A percentile compares a stretch with the other conserved stretches of the same genome.
These are phyloP conservation scores for Struthidea cinerea DNA, from an alignment of 2,113 vertebrate species.

Conservation along the genomic window DNA sequence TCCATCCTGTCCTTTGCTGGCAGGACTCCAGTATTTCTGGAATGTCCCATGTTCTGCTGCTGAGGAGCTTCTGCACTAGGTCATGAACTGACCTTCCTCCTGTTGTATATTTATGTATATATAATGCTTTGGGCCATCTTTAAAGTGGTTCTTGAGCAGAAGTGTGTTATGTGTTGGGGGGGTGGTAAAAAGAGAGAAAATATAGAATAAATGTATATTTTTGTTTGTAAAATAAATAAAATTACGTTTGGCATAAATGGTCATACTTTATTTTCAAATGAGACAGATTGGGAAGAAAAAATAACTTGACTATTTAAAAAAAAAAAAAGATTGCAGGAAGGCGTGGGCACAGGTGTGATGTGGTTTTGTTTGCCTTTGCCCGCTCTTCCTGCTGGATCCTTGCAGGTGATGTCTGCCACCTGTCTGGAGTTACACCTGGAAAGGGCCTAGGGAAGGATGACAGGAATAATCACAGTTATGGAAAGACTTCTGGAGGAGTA, in stretches of 20 bases:
- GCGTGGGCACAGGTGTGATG: no score
- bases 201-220: slow-evolving; percentile 65
- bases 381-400: neutral
- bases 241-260: slow-evolving; percentile 59
- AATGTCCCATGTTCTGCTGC: neutral
- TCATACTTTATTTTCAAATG: neutral
- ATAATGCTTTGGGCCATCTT: neutral
- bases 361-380: neutral
- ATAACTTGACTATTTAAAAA: neutral
- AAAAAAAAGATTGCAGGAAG: neutral
- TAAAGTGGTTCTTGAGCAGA: slow-evolving; percentile 1
- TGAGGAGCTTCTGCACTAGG: slow-evolving; percentile 32
- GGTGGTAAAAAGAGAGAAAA: slow-evolving; percentile 14
- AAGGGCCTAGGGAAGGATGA: neutral
- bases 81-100: slow-evolving; percentile 1
- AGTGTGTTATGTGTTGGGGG: neutral
- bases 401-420: neutral
- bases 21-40: neutral
- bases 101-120: slow-evolving; percentile 9
- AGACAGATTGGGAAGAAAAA: neutral
- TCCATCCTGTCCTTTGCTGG: neutral
- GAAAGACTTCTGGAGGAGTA: neutral
- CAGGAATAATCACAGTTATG: neutral
- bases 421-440: neutral
- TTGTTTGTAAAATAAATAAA: slow-evolving; percentile 68